These are phyloP conservation scores for Apotomis turbidana DNA, from an alignment of 2,888 invertebrate genomes.

Conservation along the genomic window DNA sequence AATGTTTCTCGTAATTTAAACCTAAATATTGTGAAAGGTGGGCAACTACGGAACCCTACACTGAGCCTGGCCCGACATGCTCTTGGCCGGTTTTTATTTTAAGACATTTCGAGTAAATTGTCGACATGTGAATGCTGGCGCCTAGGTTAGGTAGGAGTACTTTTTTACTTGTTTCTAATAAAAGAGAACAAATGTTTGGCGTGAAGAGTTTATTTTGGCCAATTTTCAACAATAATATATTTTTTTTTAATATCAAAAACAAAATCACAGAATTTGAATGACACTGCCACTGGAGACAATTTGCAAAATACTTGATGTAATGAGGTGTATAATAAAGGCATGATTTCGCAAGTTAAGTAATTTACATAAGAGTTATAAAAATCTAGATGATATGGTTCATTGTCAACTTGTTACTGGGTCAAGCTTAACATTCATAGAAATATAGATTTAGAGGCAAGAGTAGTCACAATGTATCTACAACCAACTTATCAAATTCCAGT, in stretches of 20 bases:
- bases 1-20: too few species aligned
- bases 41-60: too few species aligned
- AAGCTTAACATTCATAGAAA: constrained; percentile 27
- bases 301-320: constrained; percentile 25
- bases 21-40: too few species aligned
- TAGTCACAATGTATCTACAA: constrained; percentile 20
- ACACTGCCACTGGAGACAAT: constrained; percentile 41
- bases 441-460: constrained; percentile 19
- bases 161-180: not conserved
- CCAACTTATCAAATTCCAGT: not conserved
- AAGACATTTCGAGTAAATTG: too few species aligned
- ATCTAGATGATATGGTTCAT: constrained; percentile 53
- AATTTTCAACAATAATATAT: constrained; percentile 70
- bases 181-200: constrained; percentile 52
- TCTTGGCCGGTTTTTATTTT: too few species aligned
- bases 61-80: too few species aligned
- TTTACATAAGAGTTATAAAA: constrained; percentile 47
- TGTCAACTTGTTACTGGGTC: constrained; percentile 38
- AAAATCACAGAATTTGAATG: constrained; percentile 41
- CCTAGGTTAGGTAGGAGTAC: too few species aligned
- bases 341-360: constrained; percentile 49
- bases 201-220: constrained; percentile 82
- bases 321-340: constrained; percentile 45
- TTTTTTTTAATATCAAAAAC: constrained; percentile 52
- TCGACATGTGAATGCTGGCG: too few species aligned